phyloP scores from a whole-genome alignment of 2,888 invertebrate species.

The Sepioteuthis lessoniana region DNA sequence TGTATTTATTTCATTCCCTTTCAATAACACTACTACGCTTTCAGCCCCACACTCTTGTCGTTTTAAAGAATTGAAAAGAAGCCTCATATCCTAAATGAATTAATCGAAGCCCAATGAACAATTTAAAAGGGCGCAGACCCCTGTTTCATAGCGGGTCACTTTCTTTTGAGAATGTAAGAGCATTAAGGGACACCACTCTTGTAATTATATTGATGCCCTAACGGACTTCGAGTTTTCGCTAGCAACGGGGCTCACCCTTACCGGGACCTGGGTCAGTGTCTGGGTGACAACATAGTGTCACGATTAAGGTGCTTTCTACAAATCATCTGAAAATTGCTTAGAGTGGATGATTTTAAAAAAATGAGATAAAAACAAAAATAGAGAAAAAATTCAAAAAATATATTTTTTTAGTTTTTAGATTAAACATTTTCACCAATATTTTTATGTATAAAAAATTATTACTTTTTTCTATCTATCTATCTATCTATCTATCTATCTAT shows the following conservation, averaged over 20 bases:
- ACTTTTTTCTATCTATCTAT: no score
- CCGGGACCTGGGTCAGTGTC: background rate
- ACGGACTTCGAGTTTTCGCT: conserved; percentile 2
- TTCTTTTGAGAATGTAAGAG: background rate
- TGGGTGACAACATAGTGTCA: background rate
- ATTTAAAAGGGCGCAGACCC: background rate
- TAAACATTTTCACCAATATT: background rate
- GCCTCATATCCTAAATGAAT: background rate
- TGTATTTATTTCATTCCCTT: background rate
- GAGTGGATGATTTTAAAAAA: background rate
- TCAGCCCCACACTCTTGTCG: background rate
- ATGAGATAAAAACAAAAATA: no score
- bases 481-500: no score
- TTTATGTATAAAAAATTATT: no score
- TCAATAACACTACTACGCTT: background rate
- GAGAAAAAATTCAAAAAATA: no score
- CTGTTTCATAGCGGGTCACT: background rate
- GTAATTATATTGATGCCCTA: background rate
- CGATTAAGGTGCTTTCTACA: background rate
- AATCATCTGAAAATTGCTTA: background rate
- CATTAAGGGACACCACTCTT: background rate
- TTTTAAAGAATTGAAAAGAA: background rate
- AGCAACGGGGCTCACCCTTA: background rate
- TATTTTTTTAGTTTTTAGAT: background rate
- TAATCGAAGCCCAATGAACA: background rate